Conservation (phyloP, 2,888 invertebrate genomes). For the Ctenicera cuprea region DNA sequence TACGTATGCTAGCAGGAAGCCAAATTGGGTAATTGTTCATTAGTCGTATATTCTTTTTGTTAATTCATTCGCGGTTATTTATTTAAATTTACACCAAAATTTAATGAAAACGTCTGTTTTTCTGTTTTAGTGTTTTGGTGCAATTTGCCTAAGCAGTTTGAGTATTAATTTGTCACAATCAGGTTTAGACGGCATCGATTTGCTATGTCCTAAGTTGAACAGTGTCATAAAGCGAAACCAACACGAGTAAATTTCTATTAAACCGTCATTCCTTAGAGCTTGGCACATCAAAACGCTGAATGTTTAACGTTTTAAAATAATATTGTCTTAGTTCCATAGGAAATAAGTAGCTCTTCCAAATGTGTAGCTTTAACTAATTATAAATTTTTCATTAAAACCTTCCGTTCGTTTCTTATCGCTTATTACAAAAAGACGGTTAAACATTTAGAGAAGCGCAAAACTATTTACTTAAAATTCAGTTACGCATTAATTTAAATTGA, state of each 20-base stretch:
- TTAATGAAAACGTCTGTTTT: not conserved
- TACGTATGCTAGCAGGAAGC: constrained; percentile 24
- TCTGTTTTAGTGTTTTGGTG: not conserved
- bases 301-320: constrained; percentile 9
- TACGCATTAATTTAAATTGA: constrained; percentile 15
- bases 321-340: not conserved
- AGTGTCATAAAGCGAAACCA: too few species aligned
- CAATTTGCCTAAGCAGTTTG: not conserved
- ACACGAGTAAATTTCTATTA: not conserved
- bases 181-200: not conserved
- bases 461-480: constrained; percentile 14
- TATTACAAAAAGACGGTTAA: constrained; percentile 11
- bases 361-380: not conserved
- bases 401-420: constrained; percentile 18
- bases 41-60: not conserved
- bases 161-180: not conserved
- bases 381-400: constrained; percentile 4
- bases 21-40: constrained; percentile 13
- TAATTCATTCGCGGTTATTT: not conserved
- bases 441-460: not conserved
- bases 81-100: not conserved
- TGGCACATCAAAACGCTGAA: not conserved
- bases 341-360: not conserved
- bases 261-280: not conserved
- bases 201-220: not conserved